Conservation (phyloP, 2,113 vertebrate species). For the Lathamus discolor region DNA sequence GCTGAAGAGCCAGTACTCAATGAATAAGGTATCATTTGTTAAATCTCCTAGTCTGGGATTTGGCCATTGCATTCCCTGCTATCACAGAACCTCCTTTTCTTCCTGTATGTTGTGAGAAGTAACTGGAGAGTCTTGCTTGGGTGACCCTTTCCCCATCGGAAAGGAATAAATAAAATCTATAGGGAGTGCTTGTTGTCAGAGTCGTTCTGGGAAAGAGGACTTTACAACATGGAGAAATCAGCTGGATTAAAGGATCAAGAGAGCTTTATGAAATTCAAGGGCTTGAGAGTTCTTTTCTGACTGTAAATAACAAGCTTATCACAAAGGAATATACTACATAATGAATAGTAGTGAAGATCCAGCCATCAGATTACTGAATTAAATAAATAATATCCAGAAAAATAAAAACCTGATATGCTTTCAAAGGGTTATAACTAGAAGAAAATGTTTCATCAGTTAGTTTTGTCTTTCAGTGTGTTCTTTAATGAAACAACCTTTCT, state of each 20-base stretch:
- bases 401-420: background rate
- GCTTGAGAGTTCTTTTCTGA: background rate
- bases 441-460: background rate
- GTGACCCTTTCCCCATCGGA: background rate
- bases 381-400: background rate
- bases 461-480: background rate
- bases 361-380: background rate
- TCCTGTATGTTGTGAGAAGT: background rate
- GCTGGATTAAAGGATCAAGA: conserved; percentile 31
- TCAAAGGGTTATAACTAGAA: background rate
- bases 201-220: background rate
- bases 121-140: background rate
- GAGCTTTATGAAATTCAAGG: background rate
- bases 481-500: background rate
- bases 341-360: background rate
- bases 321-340: background rate
- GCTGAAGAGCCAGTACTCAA: background rate
- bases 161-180: background rate
- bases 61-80: background rate
- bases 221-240: background rate
- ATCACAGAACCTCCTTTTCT: background rate
- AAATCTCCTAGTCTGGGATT: background rate
- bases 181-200: background rate
- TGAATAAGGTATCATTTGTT: background rate
- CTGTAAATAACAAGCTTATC: background rate